Base-by-base conservation (phyloP, 1,140 invertebrate genomes). In the Arctopsyche grandis region DNA sequence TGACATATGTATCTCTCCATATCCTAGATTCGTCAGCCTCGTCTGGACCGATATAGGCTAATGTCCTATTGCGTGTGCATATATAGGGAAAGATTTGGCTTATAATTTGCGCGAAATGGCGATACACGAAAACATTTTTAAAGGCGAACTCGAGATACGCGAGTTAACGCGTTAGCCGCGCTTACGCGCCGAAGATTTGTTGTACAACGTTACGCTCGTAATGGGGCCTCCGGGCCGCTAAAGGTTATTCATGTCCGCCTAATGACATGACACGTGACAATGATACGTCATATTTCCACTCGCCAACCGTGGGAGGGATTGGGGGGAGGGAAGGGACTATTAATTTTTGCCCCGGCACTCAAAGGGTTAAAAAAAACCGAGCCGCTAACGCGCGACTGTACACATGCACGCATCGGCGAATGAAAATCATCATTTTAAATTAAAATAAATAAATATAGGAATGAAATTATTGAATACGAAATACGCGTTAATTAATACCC, bases 241-340 rank as follows among this genome's bases (percentile, higher is more conserved):
- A 79, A 79, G 78, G 81, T 75, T 80, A 82, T 82, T 78, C 78
- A 78, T 82, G 81, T 79, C 78, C 75, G 43, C 22, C 26, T 78
- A 82, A 79, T 79, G 78, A 79, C 73, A 69, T 69, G 81, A 80
- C 78, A 78, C 60, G 78, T 82, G 81, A 82, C 81, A 82, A 82
- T 78, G 78, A 78, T 80, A 74, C 38, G 78, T 80, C 81, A 82
- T 82, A 80, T 82, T 82, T 78, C 60, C 71, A 74, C 60, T 76
- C 38, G 66, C 77, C 80, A 43, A 79, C 52, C 77, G 69, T 38
- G 79, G 21, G 66, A 52, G 16, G 48, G 48, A 16, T 3, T 12
- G 10, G 48, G 16, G 52, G 38, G 21, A n/a, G n/a, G n/a, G n/a
- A n/a, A n/a, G n/a, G n/a, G 69, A 58, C 69, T 52, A 78, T 78